phyloP scores from a whole-genome alignment of 2,797 vertebrate species.

The Lagodon rhomboides region DNA sequence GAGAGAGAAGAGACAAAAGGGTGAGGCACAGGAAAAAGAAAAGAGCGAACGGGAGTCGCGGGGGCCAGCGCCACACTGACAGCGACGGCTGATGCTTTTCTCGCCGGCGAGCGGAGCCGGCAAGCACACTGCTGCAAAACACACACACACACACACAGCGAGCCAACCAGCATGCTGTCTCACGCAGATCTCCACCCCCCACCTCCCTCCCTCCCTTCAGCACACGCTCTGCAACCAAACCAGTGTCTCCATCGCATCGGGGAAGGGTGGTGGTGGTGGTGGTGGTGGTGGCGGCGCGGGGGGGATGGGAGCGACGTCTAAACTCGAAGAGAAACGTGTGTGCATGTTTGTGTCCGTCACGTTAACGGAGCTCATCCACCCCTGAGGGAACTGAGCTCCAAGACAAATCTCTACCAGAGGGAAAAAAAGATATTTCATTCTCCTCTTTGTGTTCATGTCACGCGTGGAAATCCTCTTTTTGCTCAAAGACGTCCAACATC shows the following conservation, averaged over 20 bases:
- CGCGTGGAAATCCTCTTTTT: neutral
- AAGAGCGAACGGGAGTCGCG: slow-evolving; percentile 32
- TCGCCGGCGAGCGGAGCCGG: slow-evolving; percentile 26
- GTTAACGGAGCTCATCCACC: slow-evolving; percentile 56
- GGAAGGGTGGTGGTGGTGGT: slow-evolving; percentile 6
- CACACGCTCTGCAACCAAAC: slow-evolving; percentile 38
- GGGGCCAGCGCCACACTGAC: slow-evolving; percentile 41
- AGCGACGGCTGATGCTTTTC: slow-evolving; percentile 46
- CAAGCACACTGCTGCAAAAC: slow-evolving; percentile 43
- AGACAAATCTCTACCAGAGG: slow-evolving; percentile 39
- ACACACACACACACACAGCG: slow-evolving; percentile 14
- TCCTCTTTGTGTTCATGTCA: slow-evolving; percentile 20
- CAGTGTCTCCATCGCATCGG: slow-evolving; percentile 37
- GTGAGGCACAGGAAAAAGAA: slow-evolving; percentile 29
- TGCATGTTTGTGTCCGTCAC: slow-evolving; percentile 30
- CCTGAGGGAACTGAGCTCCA: slow-evolving; percentile 30
- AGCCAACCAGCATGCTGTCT: slow-evolving; percentile 52
- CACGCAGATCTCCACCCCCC: slow-evolving; percentile 20
- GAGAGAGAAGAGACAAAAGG: neutral
- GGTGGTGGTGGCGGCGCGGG: neutral
- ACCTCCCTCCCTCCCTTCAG: neutral
- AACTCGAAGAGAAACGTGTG: slow-evolving; percentile 24
- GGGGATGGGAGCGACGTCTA: slow-evolving; percentile 46
- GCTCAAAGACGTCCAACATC: slow-evolving; percentile 1
- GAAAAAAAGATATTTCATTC: slow-evolving; percentile 37